phyloP scores from a whole-genome alignment of 1,140 invertebrate species.

The Drosophila navojoa region DNA sequence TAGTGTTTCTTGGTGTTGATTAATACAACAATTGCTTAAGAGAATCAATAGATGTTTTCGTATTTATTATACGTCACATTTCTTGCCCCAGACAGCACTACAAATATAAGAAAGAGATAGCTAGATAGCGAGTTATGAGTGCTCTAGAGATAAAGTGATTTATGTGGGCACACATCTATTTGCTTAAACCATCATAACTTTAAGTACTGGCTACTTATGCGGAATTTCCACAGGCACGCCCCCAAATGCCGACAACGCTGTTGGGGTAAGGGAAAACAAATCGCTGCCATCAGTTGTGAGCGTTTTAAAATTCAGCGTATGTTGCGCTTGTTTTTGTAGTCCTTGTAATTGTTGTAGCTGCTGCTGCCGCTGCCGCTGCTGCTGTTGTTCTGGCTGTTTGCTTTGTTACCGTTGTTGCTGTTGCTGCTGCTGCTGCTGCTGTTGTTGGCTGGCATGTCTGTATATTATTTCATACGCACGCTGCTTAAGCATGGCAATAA shows the following conservation, averaged over 20 bases:
- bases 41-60: constrained; percentile 17
- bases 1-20: constrained; percentile 4
- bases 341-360: constrained; percentile 4
- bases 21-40: constrained; percentile 1
- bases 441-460: constrained; percentile 43
- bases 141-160: constrained; percentile 18
- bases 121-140: background rate
- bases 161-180: constrained; percentile 33
- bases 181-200: constrained; percentile 44
- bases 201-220: constrained; percentile 32
- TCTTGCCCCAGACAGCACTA: background rate
- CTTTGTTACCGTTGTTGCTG: constrained; percentile 7
- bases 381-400: background rate
- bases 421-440: constrained; percentile 17
- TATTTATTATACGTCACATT: constrained; percentile 1
- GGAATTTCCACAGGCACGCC: background rate
- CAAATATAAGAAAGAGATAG: too few species aligned
- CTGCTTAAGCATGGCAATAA: constrained; percentile 78
- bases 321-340: constrained; percentile 1
- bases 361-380: background rate
- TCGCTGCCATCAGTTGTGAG: constrained; percentile 72
- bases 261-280: constrained; percentile 63
- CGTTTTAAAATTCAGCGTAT: constrained; percentile 74
- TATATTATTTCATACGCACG: constrained; percentile 80
- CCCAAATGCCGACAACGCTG: constrained; percentile 27